These are phyloP conservation scores for Mesoclemmys tuberculata DNA, from an alignment of 2,113 vertebrate genomes.

Conservation along the genomic window DNA sequence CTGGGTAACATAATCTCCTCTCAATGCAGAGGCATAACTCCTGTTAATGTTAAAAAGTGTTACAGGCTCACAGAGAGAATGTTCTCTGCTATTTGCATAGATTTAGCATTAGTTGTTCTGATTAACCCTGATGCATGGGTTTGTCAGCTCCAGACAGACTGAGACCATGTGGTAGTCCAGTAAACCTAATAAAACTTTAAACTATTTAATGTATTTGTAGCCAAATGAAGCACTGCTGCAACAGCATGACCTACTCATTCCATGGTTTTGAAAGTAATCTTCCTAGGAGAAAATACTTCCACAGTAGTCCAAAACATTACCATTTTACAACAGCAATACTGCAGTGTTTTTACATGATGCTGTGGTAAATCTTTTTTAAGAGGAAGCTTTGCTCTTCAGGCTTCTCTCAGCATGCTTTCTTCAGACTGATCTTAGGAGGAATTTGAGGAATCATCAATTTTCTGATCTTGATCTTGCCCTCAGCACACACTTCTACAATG, in stretches of 20 bases:
- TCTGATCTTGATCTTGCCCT: neutral
- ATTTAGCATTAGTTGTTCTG: neutral
- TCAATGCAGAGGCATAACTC: neutral
- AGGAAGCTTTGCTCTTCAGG: neutral
- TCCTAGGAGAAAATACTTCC: neutral
- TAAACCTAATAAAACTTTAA: slow-evolving; percentile 3
- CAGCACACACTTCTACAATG: neutral
- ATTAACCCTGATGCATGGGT: neutral
- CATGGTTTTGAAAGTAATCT: neutral
- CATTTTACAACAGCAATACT: neutral
- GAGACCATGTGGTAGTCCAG: neutral
- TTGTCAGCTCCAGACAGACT: neutral
- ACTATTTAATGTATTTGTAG: neutral
- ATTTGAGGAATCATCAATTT: slow-evolving; percentile 2
- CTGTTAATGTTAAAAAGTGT: neutral
- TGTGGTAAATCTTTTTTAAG: neutral
- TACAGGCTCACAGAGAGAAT: neutral
- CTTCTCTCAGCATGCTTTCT: neutral
- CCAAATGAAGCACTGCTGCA: slow-evolving; percentile 13
- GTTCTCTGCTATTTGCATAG: neutral
- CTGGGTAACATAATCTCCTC: neutral
- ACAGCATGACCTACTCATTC: neutral
- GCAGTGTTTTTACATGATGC: neutral
- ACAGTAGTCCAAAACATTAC: neutral
- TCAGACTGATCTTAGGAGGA: neutral